These are phyloP conservation scores for Helicoverpa armigera DNA, from an alignment of 1,140 invertebrate species.

Conservation along the genomic window DNA sequence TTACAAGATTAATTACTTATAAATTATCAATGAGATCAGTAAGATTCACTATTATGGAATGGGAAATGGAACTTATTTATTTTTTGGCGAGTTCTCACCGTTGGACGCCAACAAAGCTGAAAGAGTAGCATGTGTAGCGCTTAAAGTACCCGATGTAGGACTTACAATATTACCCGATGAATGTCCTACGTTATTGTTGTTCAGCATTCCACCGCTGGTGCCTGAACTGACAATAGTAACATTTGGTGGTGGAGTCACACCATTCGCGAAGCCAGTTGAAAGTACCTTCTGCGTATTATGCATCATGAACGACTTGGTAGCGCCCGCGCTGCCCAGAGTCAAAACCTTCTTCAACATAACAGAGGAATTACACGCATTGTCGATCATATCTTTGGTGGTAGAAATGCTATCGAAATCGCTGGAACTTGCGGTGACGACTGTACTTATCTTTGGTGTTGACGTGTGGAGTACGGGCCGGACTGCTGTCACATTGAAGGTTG, in stretches of 20 bases:
- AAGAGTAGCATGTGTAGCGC: conserved; percentile 84
- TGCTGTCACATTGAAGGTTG: conserved; percentile 76
- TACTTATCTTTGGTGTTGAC: conserved; percentile 73
- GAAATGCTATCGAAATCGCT: conserved; percentile 78
- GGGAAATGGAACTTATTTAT: conserved; percentile 63
- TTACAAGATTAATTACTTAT: background rate
- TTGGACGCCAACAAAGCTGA: conserved; percentile 81
- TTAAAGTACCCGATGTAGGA: conserved; percentile 79
- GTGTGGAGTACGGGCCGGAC: conserved; percentile 71
- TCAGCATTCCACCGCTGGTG: conserved; percentile 66
- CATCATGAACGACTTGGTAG: conserved; percentile 84
- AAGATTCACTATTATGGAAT: conserved; percentile 21
- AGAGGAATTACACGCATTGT: conserved; percentile 84
- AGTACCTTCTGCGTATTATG: conserved; percentile 85
- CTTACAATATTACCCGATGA: conserved; percentile 66
- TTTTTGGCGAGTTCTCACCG: conserved; percentile 71
- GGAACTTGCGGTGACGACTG: conserved; percentile 64
- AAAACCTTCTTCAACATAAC: conserved; percentile 86
- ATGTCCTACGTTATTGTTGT: conserved; percentile 63
- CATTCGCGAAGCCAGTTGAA: conserved; percentile 82
- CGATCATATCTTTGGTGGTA: conserved; percentile 85
- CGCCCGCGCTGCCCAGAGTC: conserved; percentile 81
- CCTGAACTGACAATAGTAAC: conserved; percentile 83
- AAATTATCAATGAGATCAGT: conserved; percentile 54
- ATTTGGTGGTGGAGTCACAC: conserved; percentile 76